Percentiles rank a stretch among this genome's conserved stretches.
Conservation (phyloP, 2,888 invertebrate genomes). For the Meteorus cinctellus region DNA sequence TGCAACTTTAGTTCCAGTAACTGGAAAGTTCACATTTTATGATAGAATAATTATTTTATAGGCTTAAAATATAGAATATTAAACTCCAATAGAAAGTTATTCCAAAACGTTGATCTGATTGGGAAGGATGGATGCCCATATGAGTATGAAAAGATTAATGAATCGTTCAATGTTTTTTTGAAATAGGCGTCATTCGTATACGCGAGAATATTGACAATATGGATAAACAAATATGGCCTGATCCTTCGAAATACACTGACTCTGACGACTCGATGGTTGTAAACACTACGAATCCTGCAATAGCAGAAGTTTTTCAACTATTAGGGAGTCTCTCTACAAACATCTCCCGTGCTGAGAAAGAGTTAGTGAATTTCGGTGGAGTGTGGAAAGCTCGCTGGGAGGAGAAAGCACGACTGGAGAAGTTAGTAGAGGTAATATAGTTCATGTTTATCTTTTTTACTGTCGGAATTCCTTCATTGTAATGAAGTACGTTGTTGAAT, state of each 20-base stretch:
- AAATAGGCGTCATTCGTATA: constrained; percentile 46
- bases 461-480: constrained; percentile 10
- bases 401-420: constrained; percentile 50
- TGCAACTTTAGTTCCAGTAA: too few relatives aligned
- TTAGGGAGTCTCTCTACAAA: constrained; percentile 58
- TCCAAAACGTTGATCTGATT: too few relatives aligned
- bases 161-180: background rate
- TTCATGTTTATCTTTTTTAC: constrained; percentile 22
- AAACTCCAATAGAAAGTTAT: too few relatives aligned
- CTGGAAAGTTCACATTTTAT: too few relatives aligned
- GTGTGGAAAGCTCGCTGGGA: constrained; percentile 44
- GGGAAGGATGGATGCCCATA: too few relatives aligned
- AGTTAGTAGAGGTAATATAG: constrained; percentile 48
- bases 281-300: constrained; percentile 39
- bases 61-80: too few relatives aligned
- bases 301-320: constrained; percentile 49
- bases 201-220: constrained; percentile 48
- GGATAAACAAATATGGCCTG: background rate
- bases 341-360: constrained; percentile 60
- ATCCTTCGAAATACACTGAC: background rate
- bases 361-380: constrained; percentile 56
- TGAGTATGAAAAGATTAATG: background rate
- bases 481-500: constrained; percentile 23
- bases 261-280: constrained; percentile 13
- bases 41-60: too few relatives aligned